phyloP scores from a whole-genome alignment of 2,797 vertebrate genomes.

The Argya squamiceps region DNA sequence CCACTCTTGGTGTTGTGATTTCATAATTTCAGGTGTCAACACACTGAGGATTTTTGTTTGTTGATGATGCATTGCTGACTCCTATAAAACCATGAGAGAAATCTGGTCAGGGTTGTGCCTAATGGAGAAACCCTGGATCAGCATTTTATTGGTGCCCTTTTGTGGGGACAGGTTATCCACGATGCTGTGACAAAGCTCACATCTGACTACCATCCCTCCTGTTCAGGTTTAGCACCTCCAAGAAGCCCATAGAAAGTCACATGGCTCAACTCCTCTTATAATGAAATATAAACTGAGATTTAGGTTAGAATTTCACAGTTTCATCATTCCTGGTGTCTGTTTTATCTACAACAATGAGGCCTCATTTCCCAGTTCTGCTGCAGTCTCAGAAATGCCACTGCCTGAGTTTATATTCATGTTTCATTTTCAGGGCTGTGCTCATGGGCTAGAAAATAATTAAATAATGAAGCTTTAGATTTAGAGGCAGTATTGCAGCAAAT shows the following conservation, averaged over 20 bases:
- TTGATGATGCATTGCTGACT: neutral
- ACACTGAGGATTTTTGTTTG: neutral
- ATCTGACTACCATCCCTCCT: neutral
- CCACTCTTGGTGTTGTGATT: neutral
- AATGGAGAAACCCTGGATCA: neutral
- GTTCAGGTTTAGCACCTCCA: neutral
- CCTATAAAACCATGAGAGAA: neutral
- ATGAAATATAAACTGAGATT: neutral
- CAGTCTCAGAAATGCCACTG: neutral
- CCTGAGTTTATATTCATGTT: neutral
- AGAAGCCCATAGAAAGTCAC: neutral
- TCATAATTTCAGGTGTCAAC: neutral
- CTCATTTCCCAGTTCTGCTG: neutral
- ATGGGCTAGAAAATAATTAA: neutral
- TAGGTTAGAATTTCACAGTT: neutral
- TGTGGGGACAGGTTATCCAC: neutral
- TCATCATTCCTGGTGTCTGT: neutral
- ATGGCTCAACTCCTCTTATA: neutral
- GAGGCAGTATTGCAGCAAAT: neutral
- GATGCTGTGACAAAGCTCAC: neutral
- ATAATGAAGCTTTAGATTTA: neutral
- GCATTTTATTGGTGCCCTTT: fast-evolving
- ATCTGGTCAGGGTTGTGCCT: neutral
- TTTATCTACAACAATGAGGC: neutral
- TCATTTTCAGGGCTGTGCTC: neutral